Percentiles rank a stretch among this genome's conserved stretches.
These are phyloP conservation scores for Romanogobio albipinnatus DNA, from an alignment of 2,113 vertebrate species.

Conservation along the genomic window DNA sequence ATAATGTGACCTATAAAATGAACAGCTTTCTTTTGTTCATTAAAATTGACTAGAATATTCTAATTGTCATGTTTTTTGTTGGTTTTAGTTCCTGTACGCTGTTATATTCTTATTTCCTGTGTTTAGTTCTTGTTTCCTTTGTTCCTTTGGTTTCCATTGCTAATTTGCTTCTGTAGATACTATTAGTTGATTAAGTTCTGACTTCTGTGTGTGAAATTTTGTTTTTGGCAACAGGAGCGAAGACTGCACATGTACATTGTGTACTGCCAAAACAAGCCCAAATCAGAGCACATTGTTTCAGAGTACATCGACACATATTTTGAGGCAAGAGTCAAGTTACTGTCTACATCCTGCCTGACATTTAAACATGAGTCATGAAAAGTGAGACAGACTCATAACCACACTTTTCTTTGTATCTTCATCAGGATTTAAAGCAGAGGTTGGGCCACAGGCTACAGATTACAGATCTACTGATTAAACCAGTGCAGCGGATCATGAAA, in stretches of 20 bases:
- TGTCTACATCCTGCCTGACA: background rate
- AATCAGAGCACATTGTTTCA: constrained; percentile 97
- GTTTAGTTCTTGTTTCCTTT: too few relatives aligned
- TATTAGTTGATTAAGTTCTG: background rate
- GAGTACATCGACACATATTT: constrained; percentile 98
- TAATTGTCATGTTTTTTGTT: too few relatives aligned
- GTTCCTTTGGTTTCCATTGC: too few relatives aligned
- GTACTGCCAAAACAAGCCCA: constrained; percentile 99
- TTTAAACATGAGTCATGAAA: constrained; percentile 18
- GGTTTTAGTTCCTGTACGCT: too few relatives aligned
- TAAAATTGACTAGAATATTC: too few relatives aligned
- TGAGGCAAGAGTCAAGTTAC: constrained; percentile 79
- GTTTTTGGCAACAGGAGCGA: constrained; percentile 82
- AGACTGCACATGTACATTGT: constrained; percentile 97
- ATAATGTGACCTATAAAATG: too few relatives aligned
- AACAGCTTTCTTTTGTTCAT: too few relatives aligned
- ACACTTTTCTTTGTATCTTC: constrained; percentile 10
- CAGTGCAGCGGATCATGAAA: constrained; percentile 97
- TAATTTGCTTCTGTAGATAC: too few relatives aligned
- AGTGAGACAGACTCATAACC: constrained; percentile 9
- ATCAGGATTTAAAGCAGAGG: constrained; percentile 91
- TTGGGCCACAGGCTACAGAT: constrained; percentile 92
- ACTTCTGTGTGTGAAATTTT: background rate
- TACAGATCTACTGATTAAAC: constrained; percentile 94
- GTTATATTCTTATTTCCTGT: too few relatives aligned